A percentile compares a stretch with the other conserved stretches of the same genome.
Evolutionary conservation across 2,113 vertebrate species (phyloP).

Genomic region (Camelus dromedarius): DNA sequence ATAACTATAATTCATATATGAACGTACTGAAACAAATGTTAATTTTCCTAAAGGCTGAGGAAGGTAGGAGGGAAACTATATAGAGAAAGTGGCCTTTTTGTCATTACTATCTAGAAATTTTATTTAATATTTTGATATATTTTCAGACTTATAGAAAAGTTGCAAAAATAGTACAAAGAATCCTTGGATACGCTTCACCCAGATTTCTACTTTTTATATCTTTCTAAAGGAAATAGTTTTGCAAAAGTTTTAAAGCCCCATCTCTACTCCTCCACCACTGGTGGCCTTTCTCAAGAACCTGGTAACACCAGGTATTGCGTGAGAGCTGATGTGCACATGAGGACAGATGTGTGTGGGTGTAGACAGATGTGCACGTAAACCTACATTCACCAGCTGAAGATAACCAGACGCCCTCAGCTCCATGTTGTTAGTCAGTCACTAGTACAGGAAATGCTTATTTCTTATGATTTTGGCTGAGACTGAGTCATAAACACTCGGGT

Average conservation of each 20-base stretch:
- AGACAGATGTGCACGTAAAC: neutral
- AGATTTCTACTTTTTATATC: neutral
- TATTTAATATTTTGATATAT: neutral
- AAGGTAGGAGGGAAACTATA: neutral
- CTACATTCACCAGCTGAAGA: neutral
- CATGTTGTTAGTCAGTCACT: neutral
- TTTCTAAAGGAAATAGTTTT: neutral
- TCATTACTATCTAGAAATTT: slow-evolving; percentile 24
- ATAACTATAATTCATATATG: neutral
- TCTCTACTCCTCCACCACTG: neutral
- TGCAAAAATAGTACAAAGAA: neutral
- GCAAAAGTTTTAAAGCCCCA: neutral
- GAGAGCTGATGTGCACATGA: neutral
- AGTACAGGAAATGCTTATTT: neutral
- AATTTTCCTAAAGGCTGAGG: slow-evolving; percentile 21
- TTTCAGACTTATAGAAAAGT: slow-evolving; percentile 48
- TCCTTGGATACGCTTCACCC: neutral
- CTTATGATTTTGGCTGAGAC: neutral
- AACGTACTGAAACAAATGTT: neutral
- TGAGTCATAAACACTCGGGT: neutral
- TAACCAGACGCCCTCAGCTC: neutral
- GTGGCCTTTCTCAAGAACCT: neutral
- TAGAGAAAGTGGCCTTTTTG: neutral
- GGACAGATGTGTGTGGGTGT: neutral
- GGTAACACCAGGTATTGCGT: neutral